Evolutionary conservation across 2,113 vertebrate species (phyloP).

Genomic region (Aptenodytes forsteri): DNA sequence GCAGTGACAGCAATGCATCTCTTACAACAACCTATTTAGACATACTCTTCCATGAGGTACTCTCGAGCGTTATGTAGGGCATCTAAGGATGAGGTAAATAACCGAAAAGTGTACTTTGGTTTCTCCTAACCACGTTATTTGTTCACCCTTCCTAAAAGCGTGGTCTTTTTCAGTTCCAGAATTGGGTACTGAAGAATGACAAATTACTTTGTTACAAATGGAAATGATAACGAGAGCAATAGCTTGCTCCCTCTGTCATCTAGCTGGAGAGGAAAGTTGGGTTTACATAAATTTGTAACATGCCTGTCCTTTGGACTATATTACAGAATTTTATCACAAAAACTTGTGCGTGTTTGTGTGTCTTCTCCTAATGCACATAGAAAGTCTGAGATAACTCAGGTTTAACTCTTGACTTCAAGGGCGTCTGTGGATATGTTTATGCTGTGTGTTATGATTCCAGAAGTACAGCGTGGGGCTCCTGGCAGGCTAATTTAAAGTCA

Average conservation of each 20-base stretch:
- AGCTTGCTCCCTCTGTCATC: neutral
- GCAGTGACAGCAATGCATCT: neutral
- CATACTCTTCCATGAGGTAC: neutral
- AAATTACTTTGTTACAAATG: neutral
- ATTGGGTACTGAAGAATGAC: neutral
- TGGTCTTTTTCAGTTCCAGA: neutral
- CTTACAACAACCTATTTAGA: neutral
- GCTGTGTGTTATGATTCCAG: fast-evolving
- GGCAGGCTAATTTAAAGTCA: neutral
- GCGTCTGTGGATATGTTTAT: neutral
- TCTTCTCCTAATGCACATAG: neutral
- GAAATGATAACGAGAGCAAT: neutral
- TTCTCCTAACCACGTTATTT: neutral
- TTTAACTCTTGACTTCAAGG: neutral
- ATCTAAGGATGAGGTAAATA: neutral
- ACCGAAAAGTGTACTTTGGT: neutral
- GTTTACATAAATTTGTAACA: neutral
- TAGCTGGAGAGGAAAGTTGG: neutral
- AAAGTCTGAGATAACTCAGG: too few species aligned
- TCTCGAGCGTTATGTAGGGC: neutral
- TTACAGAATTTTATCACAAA: neutral
- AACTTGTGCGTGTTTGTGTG: neutral
- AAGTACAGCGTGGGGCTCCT: neutral
- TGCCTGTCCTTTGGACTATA: neutral
- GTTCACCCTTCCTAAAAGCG: neutral